Evolutionary conservation across 2,797 vertebrate genomes (phyloP).

Genomic region (Gymnopithys bicolor): DNA sequence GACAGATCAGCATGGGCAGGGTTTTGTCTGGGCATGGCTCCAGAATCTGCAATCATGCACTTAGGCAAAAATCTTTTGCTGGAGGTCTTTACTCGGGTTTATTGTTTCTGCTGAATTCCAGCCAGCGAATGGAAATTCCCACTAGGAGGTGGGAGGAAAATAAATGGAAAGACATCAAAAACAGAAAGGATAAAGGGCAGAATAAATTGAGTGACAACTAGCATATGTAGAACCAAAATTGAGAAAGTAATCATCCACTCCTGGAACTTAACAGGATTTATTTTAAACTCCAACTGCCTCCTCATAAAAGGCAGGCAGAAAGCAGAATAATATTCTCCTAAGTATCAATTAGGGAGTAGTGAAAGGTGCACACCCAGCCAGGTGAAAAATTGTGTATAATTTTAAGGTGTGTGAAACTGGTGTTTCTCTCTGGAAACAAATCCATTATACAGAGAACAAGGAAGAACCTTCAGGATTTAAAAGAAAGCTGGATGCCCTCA

Average conservation of each 20-base stretch:
- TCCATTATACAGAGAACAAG: background rate
- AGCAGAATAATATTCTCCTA: conserved; percentile 9
- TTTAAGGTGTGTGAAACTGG: background rate
- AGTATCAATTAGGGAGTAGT: conserved; percentile 9
- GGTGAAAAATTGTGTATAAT: conserved; percentile 26
- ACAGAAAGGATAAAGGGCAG: conserved; percentile 13
- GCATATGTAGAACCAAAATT: background rate
- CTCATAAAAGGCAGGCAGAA: background rate
- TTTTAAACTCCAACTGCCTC: conserved; percentile 29
- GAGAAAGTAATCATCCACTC: conserved; percentile 30
- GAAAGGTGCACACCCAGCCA: background rate
- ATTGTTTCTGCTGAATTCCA: conserved; percentile 41
- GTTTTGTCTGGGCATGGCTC: background rate
- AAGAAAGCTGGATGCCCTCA: background rate
- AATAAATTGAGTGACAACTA: conserved; percentile 23
- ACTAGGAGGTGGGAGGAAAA: conserved; percentile 18
- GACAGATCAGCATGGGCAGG: background rate
- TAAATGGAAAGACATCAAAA: background rate
- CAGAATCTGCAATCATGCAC: background rate
- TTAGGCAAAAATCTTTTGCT: conserved; percentile 5
- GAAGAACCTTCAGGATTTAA: background rate
- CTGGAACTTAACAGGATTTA: conserved; percentile 49
- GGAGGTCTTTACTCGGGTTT: background rate
- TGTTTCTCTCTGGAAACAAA: conserved; percentile 25
- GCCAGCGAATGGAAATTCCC: conserved; percentile 23